Base-by-base conservation (phyloP, 2,797 vertebrate species). In the Trachops cirrhosus region DNA sequence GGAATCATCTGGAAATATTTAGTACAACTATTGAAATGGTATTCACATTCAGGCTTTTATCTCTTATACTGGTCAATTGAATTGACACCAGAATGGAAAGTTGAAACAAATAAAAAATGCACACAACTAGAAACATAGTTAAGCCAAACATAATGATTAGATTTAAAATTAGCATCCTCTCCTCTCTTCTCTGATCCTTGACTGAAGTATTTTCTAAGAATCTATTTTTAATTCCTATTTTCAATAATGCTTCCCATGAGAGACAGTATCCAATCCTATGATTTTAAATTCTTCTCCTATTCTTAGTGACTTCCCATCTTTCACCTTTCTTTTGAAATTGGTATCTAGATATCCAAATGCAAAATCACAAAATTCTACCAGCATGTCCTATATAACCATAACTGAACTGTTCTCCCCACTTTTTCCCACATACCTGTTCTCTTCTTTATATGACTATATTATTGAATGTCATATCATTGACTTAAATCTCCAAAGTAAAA, bases 1-100 rank as follows among this genome's bases (percentile, higher is more conserved):
- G 44, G 15, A 84, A 19, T 92, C 44, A 59, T 77, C 32, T 74
- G 75, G 89, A 93, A 92, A 85, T 90, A 75, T 67, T 92, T 89
- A 79, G 71, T 37, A 46, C 14, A 73, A 24, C 4, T 91, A 82
- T 74, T 73, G 14, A 91, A 86, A 82, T 37, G 8, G 1, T 68
- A 71, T 83, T 93, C 48, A 54, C 79, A 74, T 85, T 80, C 18
- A 82, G 24, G 15, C 6, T 75, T 57, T 77, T 77, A 46, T 44
- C 34, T 64, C 37, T 87, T 84, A 44, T 48, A 70, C 32, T 59
- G 34, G 12, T 64, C 34, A 84, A 4, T 52, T 68, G 26, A 94
- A 46, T 86, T 9, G 22, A n/a, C 75, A 75, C 5, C n/a, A 57
- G 18, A 59, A 14, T 67, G 3, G 26, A 94, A 82, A 26, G 59